Conservation (phyloP, 2,113 vertebrate genomes). For the Tragelaphus buxtoni region DNA sequence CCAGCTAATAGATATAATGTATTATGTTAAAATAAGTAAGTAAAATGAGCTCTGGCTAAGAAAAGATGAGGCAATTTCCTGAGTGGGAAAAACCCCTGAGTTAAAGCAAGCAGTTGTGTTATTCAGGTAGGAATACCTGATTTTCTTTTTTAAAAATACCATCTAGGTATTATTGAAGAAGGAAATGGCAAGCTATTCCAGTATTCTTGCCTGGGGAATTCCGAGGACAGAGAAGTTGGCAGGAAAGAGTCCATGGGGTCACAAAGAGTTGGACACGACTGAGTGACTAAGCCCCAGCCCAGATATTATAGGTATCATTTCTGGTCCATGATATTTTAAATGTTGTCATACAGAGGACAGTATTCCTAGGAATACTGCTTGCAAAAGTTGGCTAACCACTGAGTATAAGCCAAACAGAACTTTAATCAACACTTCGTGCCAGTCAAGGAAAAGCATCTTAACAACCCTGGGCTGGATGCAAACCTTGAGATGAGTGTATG, state of each 20-base stretch:
- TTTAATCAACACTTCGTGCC: conserved; percentile 5
- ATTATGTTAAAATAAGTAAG: not conserved
- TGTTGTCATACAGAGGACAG: not conserved
- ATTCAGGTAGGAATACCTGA: not conserved
- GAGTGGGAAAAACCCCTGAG: not conserved
- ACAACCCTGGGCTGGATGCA: not conserved
- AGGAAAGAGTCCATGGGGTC: not conserved
- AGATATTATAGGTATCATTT: not conserved
- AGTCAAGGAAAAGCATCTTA: conserved; percentile 19
- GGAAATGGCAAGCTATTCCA: not conserved
- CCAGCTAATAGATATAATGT: not conserved
- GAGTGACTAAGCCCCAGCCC: not conserved
- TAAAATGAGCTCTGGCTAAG: not conserved
- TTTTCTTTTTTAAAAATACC: not conserved
- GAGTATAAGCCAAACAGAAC: not conserved
- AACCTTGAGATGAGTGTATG: not conserved
- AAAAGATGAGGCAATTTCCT: not conserved
- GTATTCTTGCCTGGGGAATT: not conserved
- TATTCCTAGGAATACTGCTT: not conserved
- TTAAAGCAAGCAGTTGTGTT: not conserved
- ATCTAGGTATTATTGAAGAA: not conserved
- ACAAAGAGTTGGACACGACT: not conserved
- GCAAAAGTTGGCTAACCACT: not conserved
- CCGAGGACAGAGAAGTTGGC: not conserved
- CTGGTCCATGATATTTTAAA: not conserved